A percentile compares a stretch with the other conserved stretches of the same genome.
These are phyloP conservation scores for Tenualosa ilisha DNA, from an alignment of 2,797 vertebrate genomes.

Conservation along the genomic window DNA sequence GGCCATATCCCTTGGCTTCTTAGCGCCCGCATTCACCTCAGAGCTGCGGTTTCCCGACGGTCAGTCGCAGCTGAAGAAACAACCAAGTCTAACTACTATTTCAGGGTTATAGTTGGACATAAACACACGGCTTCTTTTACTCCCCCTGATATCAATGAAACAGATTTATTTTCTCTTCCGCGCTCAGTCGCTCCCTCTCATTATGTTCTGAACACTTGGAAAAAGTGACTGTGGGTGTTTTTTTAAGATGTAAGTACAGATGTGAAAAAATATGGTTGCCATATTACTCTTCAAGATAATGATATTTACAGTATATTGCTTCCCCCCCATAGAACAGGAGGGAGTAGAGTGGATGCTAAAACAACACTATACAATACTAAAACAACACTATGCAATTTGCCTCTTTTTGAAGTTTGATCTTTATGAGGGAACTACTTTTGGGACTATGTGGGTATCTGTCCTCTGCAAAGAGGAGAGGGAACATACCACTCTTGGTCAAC, in stretches of 20 bases:
- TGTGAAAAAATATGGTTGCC: neutral
- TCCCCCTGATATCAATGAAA: constrained; percentile 23
- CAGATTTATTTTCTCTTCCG: neutral
- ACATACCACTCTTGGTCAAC: too few species aligned
- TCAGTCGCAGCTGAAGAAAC: constrained; percentile 55
- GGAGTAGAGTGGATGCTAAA: neutral
- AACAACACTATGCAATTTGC: neutral
- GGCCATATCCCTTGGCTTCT: constrained; percentile 17
- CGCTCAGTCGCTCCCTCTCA: neutral
- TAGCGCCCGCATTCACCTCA: constrained; percentile 38
- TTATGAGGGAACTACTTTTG: neutral
- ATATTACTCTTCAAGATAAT: neutral
- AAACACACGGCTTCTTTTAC: neutral
- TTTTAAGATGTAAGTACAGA: constrained; percentile 11
- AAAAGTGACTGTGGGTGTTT: neutral
- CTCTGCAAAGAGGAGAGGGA: too few species aligned
- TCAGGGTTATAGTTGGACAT: constrained; percentile 27
- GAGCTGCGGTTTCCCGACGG: constrained; percentile 54
- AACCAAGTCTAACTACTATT: constrained; percentile 38
- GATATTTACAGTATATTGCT: neutral
- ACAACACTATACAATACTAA: neutral
- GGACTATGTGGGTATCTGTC: too few species aligned
- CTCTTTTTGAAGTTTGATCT: neutral
- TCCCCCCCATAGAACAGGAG: neutral
- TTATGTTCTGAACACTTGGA: neutral